Evolutionary conservation across 2,113 vertebrate species (phyloP), one percentile per base, ranked within the genome.

Genomic region (Microcebus griseorufus): DNA sequence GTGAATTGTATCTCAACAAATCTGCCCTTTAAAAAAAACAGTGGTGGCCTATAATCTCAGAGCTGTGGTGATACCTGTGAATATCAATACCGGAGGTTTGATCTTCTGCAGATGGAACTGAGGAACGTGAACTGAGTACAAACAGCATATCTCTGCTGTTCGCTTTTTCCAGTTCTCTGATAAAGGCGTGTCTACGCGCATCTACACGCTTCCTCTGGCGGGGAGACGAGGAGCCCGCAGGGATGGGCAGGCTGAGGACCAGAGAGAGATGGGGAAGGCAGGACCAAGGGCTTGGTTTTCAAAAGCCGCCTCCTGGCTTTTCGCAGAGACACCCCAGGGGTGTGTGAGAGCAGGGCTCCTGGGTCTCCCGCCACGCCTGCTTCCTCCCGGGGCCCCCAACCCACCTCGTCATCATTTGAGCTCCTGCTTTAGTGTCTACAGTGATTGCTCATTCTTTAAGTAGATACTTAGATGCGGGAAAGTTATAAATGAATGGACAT

Each of bases 101-200:
- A 48, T 39, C 60, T 89, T n/a, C 42, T 67, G 51, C 12, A 9
- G 10, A 70, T 39, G 51, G 51, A 7, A 20, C 9, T 0, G 3
- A 88, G 18, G 17, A 78, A 20, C 14, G 6, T 4, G 9, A 67
- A 42, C 37, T 3, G 62, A 23, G 11, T 64, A 27, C 18, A 2
- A 39, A 34, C 32, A 29, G 6, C 48, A 13, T 10, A 18, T 23
- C 5, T 70, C 67, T 53, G 6, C 6, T 48, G 67, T 53, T 48
- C 2, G 2, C 17, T 9, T 18, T 32, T 37, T 32, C 2, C 3
- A 3, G 0, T 60, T 60, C 62, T 51, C 84, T 67, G 80, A 37
- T 14, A 1, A 67, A 86, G 69, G n/a, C 8, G 0, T 32, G 20
- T 45, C 60, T 51, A 2, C 16, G 23, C 0, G 0, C 2, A 3